phyloP scores from a whole-genome alignment of 2,888 invertebrate genomes.

The Orthosia gothica region DNA sequence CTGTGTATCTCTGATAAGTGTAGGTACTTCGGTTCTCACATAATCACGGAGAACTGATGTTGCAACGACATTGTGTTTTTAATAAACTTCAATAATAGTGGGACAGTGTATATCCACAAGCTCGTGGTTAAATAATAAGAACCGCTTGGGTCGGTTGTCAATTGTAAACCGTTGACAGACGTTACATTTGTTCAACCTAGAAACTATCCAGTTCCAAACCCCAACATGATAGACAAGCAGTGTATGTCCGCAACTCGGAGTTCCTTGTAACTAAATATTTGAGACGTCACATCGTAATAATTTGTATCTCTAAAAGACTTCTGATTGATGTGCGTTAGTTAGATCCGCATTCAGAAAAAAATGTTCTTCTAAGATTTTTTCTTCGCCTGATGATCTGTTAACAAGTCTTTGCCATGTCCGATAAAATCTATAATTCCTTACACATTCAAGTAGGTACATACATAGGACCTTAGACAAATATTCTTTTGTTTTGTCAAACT shows the following conservation, averaged over 20 bases:
- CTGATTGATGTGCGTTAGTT: slow-evolving; percentile 65
- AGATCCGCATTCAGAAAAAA: slow-evolving; percentile 58
- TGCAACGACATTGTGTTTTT: slow-evolving; percentile 43
- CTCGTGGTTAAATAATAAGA: too few species aligned
- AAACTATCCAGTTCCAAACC: too few species aligned
- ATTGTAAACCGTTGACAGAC: too few species aligned
- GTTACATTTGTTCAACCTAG: too few species aligned
- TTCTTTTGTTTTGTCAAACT: not conserved
- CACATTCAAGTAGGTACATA: not conserved
- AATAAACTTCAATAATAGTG: slow-evolving; percentile 42
- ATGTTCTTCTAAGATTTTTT: not conserved
- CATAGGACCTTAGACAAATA: not conserved
- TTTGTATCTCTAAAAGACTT: slow-evolving; percentile 58
- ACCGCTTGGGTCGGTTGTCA: too few species aligned
- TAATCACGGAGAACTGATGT: slow-evolving; percentile 42
- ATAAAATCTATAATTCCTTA: not conserved
- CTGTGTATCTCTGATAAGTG: slow-evolving; percentile 31
- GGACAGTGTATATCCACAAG: slow-evolving; percentile 25
- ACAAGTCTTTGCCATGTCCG: not conserved
- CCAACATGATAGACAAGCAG: too few species aligned
- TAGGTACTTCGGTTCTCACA: slow-evolving; percentile 44
- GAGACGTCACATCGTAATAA: slow-evolving; percentile 58
- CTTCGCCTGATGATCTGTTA: not conserved
- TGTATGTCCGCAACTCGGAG: slow-evolving; percentile 26
- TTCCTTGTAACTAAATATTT: slow-evolving; percentile 47